Evolutionary conservation across 2,113 vertebrate genomes (phyloP), one percentile per base, ranked within the genome.

Genomic region (Lethenteron camtschaticum): DNA sequence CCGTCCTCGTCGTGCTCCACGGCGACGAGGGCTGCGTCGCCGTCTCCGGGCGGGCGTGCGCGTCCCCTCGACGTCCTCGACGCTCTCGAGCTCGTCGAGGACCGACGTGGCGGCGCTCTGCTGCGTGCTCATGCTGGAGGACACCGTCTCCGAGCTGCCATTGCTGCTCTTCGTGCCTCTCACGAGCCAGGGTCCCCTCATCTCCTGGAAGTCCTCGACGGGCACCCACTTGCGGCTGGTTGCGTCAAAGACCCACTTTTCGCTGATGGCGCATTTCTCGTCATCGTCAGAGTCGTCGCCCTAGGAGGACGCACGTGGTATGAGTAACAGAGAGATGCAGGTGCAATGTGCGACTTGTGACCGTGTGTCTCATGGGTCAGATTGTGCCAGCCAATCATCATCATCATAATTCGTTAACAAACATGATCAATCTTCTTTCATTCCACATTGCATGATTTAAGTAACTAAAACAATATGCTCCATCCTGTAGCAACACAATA

Each of bases 201-300:
- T 96, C 90, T 0, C 88, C 86, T 82, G 80, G 74, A 81, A 76
- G 72, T 83, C 81, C 57, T 91, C 88, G 70, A 94, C 82, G 12
- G 89, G 87, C 73, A 92, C 96, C 94, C 94, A 99, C 73, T 87
- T 84, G 55, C 81, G 82, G 77, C 94, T 99, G 74, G 82, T 86
- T 81, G 90, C 85, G 77, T 96, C 90, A 73, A 95, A 99, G 41
- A 90, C 94, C 92, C 94, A 96, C 81, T 94, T 86, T 80, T 86
- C 87, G 75, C 94, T 96, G 82, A 99, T 86, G 58, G 89, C 88
- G 76, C 94, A 80, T 11, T 84, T 82, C 56, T 95, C 89, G 77
- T 99, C 92, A 77, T 95, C 90, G 81, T 99, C 92, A 1, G 90
- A 92, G 77, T 96, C 92, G 73, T 96, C 88, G 75, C 85, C 84